These are phyloP conservation scores for Glyptemys insculpta DNA, from an alignment of 2,797 vertebrate species.

Conservation along the genomic window DNA sequence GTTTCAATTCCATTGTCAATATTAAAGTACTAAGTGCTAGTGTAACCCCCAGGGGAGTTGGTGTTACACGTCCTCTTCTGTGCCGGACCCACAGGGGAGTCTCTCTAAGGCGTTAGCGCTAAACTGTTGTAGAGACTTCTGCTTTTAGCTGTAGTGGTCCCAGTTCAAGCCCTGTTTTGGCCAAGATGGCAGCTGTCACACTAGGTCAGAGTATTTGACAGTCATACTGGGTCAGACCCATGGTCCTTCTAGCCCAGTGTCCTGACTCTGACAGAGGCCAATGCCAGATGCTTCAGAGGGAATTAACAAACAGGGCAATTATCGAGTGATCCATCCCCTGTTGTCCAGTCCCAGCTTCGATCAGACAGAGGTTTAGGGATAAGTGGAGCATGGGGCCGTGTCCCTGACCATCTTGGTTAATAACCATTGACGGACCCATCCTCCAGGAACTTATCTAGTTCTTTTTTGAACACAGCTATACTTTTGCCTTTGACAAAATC, in stretches of 20 bases:
- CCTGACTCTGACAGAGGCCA: no score
- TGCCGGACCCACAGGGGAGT: no score
- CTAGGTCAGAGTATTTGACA: no score
- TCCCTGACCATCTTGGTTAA: background rate
- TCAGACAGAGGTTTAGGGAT: background rate
- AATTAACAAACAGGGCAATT: background rate
- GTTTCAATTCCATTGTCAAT: no score
- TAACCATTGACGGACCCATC: background rate
- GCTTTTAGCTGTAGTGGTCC: no score
- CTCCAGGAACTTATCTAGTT: background rate
- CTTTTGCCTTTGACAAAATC: background rate
- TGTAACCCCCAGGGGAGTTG: background rate
- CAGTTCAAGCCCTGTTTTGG: no score
- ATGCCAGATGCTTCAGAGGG: background rate
- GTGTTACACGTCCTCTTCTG: fast-evolving
- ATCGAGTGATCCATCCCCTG: background rate
- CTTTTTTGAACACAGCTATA: background rate
- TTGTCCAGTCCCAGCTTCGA: background rate
- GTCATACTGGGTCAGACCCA: no score
- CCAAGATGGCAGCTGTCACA: no score
- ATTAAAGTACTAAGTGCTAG: background rate
- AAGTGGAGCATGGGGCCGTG: background rate
- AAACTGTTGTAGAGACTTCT: no score
- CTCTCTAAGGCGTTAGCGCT: no score
- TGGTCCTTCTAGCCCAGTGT: no score